These are phyloP conservation scores for Pegea sp. DNA, from an alignment of 23 tunicate genomes.

Conservation along the genomic window DNA sequence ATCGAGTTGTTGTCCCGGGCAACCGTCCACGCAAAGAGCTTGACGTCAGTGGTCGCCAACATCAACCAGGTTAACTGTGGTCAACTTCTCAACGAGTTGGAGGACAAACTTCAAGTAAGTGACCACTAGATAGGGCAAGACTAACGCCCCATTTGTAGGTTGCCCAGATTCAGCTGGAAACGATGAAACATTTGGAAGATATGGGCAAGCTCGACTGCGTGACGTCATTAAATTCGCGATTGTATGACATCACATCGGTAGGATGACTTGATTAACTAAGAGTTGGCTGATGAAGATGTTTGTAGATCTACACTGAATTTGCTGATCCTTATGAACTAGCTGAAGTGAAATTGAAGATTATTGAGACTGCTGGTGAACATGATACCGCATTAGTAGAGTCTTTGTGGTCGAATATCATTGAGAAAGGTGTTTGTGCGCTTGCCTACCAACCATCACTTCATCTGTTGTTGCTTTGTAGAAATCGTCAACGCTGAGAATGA, in stretches of 20 bases:
- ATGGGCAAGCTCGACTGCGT: slow-evolving; percentile 14
- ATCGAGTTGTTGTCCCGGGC: slow-evolving; percentile 93
- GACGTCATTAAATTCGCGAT: slow-evolving; percentile 18
- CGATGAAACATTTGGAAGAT: slow-evolving; percentile 17
- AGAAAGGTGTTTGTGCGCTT: too few relatives aligned
- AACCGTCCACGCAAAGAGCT: slow-evolving; percentile 47
- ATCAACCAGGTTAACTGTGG: slow-evolving; percentile 16
- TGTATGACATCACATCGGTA: slow-evolving; percentile 61
- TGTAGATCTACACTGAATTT: slow-evolving; percentile 58
- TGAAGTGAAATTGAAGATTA: slow-evolving; percentile 75
- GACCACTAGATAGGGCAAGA: too few relatives aligned
- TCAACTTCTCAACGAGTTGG: slow-evolving; percentile 55
- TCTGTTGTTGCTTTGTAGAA: too few relatives aligned
- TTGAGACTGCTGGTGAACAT: slow-evolving; percentile 87
- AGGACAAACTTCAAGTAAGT: slow-evolving; percentile 84
- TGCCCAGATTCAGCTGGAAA: slow-evolving; percentile 63
- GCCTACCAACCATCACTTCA: too few relatives aligned
- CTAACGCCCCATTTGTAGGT: slow-evolving; percentile 15
- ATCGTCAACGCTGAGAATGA: too few relatives aligned
- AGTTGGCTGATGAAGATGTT: neutral
- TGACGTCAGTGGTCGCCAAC: slow-evolving; percentile 24
- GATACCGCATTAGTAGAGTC: slow-evolving; percentile 63
- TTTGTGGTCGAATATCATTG: slow-evolving; percentile 94
- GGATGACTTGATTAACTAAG: neutral
- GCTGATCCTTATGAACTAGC: slow-evolving; percentile 91